Conservation (phyloP, 2,888 invertebrate genomes). For the Cosmia trapezina region DNA sequence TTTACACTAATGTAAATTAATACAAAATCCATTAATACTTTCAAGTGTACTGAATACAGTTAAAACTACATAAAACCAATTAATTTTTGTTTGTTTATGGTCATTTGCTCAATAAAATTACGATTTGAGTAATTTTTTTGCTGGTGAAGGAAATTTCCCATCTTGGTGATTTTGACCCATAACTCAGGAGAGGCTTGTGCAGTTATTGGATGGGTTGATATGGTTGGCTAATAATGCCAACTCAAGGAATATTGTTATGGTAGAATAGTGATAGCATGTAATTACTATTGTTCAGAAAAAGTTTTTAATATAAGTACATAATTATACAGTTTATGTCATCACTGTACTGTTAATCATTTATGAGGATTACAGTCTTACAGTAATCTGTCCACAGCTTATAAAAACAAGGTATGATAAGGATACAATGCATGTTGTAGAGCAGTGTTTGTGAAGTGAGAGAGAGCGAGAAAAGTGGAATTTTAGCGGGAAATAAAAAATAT, state of each 20-base stretch:
- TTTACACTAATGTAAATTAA: too few species aligned
- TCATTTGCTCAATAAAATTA: too few species aligned
- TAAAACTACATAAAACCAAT: too few species aligned
- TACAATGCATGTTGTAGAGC: neutral
- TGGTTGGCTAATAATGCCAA: neutral
- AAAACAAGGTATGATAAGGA: slow-evolving; percentile 9
- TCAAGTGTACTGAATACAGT: too few species aligned
- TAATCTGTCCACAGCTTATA: slow-evolving; percentile 25
- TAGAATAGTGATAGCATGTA: neutral
- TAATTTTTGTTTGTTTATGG: too few species aligned
- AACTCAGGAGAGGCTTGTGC: neutral
- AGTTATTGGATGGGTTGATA: neutral
- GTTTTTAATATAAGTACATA: neutral
- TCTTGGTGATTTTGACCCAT: too few species aligned
- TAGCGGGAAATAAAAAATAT: neutral
- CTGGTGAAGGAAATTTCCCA: too few species aligned
- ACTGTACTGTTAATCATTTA: slow-evolving; percentile 4
- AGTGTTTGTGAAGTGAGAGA: neutral
- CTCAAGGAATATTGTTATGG: neutral
- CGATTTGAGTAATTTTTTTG: too few species aligned
- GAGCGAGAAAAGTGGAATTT: neutral
- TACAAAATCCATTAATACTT: too few species aligned
- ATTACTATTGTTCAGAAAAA: neutral
- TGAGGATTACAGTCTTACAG: slow-evolving; percentile 29
- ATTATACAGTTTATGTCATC: neutral